Conservation (phyloP, 2,888 invertebrate genomes). For the Sthenelais limicola region DNA sequence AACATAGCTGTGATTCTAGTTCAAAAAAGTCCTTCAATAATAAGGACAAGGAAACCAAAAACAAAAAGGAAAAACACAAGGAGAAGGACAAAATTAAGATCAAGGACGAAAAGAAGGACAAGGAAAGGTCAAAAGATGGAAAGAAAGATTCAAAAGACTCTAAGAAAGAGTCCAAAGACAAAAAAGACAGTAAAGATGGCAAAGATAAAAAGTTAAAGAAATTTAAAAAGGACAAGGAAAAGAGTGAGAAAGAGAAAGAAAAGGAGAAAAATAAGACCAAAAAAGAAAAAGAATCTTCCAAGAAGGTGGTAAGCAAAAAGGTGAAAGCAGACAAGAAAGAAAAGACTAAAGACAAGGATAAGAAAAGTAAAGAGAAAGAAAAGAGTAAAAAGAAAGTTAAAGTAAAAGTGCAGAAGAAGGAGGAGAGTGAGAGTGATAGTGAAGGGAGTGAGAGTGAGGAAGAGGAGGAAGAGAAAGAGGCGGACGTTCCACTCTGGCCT, state of each 20-base stretch:
- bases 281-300: constrained; percentile 37
- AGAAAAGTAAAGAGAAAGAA: constrained; percentile 6
- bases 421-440: constrained; percentile 11
- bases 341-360: background rate
- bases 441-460: constrained; percentile 12
- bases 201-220: constrained; percentile 21
- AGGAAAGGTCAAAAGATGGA: constrained; percentile 12
- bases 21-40: constrained; percentile 13
- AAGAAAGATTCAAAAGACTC: constrained; percentile 31
- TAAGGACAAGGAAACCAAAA: constrained; percentile 22
- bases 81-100: constrained; percentile 25
- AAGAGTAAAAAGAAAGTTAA: constrained; percentile 21
- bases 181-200: constrained; percentile 17
- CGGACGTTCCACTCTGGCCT: constrained; percentile 46
- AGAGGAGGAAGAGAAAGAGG: constrained; percentile 34
- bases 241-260: constrained; percentile 19
- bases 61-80: constrained; percentile 41
- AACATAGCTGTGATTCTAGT: constrained; percentile 37
- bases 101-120: constrained; percentile 10
- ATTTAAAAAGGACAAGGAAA: background rate
- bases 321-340: constrained; percentile 24
- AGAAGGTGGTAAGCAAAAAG: constrained; percentile 24
- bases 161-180: background rate
- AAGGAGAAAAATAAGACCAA: constrained; percentile 13
- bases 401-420: background rate